phyloP scores from a whole-genome alignment of 2,888 invertebrate genomes.

The Lasioglossum marginatum region DNA sequence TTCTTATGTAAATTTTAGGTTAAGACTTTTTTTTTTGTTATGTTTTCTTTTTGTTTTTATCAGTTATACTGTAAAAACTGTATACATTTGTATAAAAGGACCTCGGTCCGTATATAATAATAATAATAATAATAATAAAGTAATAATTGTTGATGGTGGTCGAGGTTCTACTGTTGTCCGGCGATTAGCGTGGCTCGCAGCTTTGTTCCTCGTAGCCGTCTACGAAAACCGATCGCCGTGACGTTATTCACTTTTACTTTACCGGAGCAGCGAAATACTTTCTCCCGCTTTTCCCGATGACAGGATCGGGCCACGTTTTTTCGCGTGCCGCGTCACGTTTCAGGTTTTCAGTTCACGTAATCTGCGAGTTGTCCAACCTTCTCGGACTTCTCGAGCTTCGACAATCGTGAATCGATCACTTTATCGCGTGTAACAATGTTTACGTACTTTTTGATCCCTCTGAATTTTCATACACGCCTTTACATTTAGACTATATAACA shows the following conservation, averaged over 20 bases:
- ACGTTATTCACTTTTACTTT: constrained; percentile 48
- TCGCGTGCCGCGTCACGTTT: neutral
- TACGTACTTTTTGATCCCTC: neutral
- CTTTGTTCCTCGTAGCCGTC: neutral
- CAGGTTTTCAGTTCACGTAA: neutral
- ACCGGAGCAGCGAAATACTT: constrained; percentile 32
- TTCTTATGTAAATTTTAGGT: no score
- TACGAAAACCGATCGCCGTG: constrained; percentile 17
- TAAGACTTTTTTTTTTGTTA: no score
- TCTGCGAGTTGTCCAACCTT: neutral
- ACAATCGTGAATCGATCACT: neutral
- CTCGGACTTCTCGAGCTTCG: neutral
- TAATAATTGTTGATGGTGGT: neutral
- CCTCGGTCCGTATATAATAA: no score
- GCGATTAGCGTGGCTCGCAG: neutral
- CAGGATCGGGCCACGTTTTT: constrained; percentile 5
- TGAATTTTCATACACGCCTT: no score
- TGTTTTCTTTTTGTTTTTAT: no score
- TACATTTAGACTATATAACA: no score
- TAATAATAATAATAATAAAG: no score
- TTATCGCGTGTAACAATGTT: neutral
- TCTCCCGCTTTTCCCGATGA: constrained; percentile 44
- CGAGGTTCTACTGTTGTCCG: neutral
- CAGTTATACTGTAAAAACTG: no score
- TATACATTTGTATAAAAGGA: no score